Percentiles rank a stretch among this genome's conserved stretches.
These are phyloP conservation scores for Pseudochirops cupreus DNA, from an alignment of 2,797 vertebrate species.

Conservation along the genomic window DNA sequence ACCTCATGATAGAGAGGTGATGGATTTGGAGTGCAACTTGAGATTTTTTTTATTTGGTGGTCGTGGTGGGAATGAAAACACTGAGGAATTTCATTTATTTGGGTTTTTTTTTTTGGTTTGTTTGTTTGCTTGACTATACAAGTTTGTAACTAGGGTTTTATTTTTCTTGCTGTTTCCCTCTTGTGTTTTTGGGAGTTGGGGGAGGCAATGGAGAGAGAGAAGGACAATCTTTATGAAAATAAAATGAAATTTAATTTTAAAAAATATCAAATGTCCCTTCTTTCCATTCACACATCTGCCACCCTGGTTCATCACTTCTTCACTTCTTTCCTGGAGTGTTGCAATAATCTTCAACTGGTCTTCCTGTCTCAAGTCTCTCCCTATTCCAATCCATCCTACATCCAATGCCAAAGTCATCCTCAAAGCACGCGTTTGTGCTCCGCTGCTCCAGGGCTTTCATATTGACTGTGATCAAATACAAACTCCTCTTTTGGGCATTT, in stretches of 20 bases:
- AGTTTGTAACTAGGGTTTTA: not conserved
- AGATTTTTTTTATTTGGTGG: not conserved
- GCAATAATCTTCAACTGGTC: not conserved
- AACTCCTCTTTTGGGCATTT: not conserved
- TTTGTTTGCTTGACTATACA: not conserved
- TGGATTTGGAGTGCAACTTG: not conserved
- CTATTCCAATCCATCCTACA: not conserved
- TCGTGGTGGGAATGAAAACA: not conserved
- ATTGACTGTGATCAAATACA: not conserved
- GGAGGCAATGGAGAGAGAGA: not conserved
- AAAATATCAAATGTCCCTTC: not conserved
- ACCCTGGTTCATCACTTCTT: not conserved
- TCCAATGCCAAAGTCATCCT: not conserved
- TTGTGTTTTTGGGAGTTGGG: not conserved
- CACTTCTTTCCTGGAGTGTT: not conserved
- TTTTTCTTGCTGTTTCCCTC: not conserved
- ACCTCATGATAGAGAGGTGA: not conserved
- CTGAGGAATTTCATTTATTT: not conserved
- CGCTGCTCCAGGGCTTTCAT: not conserved
- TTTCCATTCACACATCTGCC: not conserved
- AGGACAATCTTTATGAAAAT: not conserved
- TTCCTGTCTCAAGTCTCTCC: not conserved
- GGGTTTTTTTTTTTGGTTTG: not conserved
- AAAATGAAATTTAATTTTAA: not conserved
- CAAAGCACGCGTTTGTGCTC: not conserved